These are phyloP conservation scores for Caenorhabditis parvicauda DNA, from an alignment of 2,888 invertebrate genomes.

Conservation along the genomic window DNA sequence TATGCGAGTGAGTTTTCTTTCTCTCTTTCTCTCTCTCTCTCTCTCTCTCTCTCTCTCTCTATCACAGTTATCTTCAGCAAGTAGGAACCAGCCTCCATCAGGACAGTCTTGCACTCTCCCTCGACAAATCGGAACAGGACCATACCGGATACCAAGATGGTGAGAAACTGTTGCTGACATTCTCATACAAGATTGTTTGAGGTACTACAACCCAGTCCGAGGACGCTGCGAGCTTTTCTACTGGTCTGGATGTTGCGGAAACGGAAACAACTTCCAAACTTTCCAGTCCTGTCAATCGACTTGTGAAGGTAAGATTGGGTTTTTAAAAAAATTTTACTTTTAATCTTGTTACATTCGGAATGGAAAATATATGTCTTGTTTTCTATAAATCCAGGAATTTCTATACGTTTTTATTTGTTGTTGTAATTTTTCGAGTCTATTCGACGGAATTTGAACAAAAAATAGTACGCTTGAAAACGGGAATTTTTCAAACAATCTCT, in stretches of 20 bases:
- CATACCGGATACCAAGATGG: constrained; percentile 63
- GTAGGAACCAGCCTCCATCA: constrained; percentile 14
- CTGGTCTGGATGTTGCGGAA: constrained; percentile 63
- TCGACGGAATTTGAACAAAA: background rate
- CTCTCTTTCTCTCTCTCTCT: background rate
- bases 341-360: no score
- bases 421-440: no score
- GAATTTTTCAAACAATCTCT: background rate
- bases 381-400: no score
- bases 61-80: background rate
- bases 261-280: constrained; percentile 61
- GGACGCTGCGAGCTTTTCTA: constrained; percentile 62
- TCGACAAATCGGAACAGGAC: constrained; percentile 62
- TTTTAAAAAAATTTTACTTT: no score
- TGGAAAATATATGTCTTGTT: no score
- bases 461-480: background rate
- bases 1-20: background rate
- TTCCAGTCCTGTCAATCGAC: constrained; percentile 58
- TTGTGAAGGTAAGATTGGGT: constrained; percentile 62
- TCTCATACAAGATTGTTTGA: constrained; percentile 3
- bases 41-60: background rate
- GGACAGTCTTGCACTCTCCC: constrained; percentile 53
- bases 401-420: no score
- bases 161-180: constrained; percentile 3
- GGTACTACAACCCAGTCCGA: constrained; percentile 59